Base-by-base conservation (phyloP, 2,113 vertebrate species). In the Syngnathus floridae region DNA sequence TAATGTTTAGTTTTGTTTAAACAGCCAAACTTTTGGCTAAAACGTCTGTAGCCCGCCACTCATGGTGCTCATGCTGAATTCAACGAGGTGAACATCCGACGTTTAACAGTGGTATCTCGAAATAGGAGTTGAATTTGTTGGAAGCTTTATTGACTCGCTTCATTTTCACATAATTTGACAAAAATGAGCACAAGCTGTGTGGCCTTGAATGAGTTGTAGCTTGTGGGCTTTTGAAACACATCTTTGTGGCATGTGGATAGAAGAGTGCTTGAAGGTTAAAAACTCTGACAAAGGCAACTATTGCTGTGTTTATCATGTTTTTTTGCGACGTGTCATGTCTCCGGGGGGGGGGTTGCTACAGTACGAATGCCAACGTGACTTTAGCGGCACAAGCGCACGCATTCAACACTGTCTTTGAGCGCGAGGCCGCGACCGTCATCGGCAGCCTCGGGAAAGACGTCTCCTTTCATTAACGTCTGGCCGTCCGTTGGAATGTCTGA, bases 201-300 rank as follows among this genome's bases (percentile, higher is more conserved):
- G 48, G 31, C 35, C 17, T 58, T n/a, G 54, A 56, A 35, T 36
- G 54, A 56, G 14, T 5, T 31, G 5, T 19, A 9, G 35, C 35
- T 36, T 57, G 36, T 49, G 46, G 35, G 16, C 26, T 38, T 41
- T 22, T 61, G 58, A 61, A 38, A 26, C 37, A 61, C n/a, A 22
- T 61, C 38, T 37, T 21, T 60, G 57, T 61, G 58, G 14, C 58
- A 40, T n/a, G 37, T 31, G 52, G 22, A 55, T 55, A 26, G 52
- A 55, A 41, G 38, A 43, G 59, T 43, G 59, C n/a, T 61, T n/a
- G 59, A 45, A 61, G 59, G 59, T 61, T 61, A 43, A 61, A 61
- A 21, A 61, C n/a, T 61, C n/a, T 21, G 59, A 61, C 59, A 61
- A 61, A 61, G 40, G 21, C 11, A 43, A 43, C n/a, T 43, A 43